Base-by-base conservation (phyloP, 2,888 invertebrate species). In the Seira musarum region DNA sequence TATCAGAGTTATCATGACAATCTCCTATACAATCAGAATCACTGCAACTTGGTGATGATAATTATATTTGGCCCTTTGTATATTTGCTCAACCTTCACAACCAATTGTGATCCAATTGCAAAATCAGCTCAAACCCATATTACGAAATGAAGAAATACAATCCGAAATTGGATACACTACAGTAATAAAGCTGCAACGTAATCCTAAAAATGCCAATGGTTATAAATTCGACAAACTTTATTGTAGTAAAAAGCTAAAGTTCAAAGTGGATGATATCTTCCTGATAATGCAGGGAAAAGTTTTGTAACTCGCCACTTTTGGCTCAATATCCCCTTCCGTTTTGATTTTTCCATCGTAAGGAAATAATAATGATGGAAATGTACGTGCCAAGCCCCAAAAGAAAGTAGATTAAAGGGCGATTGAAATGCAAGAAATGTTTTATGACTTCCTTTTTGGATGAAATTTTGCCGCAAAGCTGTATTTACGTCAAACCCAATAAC, bases 341-440 rank as follows among this genome's bases (percentile, higher is more conserved):
- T 8, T 49, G 49, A 49, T 49, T 13, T 49, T 49, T 49, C 49
- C 49, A 49, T 49, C 13, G 15, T 30, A n/a, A 49, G 49, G 49
- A 49, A 49, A 49, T n/a, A 40, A 40, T 40, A 49, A 30, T 30
- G 30, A 30, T 30, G 30, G 30, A 30, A 49, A 49, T 49, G 49
- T 49, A 49, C 49, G 49, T 49, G 49, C 49, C 13, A 49, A 49
- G 15, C 2, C 15, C 49, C 49, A 49, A 49, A 49, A 49, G 49
- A n/a, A 49, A 13, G 49, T 49, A 49, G 49, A 49, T 49, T 49
- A 49, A 49, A 49, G 15, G 25, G 10, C 17, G 24, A 71, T 71
- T 71, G 64, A 70, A 30, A 57, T 30, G 30, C 70, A 63, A 71
- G 63, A 64, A 71, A 64, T 71, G 63, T 64, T 71, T 71, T 71